Evolutionary conservation across 2,888 invertebrate species (phyloP).

Genomic region (Pseudoips prasinana): DNA sequence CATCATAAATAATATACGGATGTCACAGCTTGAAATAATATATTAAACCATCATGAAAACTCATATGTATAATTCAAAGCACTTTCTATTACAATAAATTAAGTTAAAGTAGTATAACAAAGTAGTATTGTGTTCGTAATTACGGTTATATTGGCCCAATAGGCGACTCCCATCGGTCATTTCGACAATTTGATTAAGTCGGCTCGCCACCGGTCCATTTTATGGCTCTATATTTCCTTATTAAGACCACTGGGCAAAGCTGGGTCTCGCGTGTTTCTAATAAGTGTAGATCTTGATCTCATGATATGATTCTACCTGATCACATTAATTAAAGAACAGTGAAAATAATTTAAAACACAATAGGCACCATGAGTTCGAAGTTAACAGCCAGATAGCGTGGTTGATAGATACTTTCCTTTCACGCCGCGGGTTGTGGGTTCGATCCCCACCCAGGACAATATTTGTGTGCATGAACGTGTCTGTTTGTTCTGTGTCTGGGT

Average conservation of each 20-base stretch:
- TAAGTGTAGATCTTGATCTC: conserved; percentile 26
- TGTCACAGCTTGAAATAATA: too few relatives aligned
- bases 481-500: too few relatives aligned
- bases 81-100: conserved; percentile 2
- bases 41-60: too few relatives aligned
- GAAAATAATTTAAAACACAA: too few relatives aligned
- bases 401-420: too few relatives aligned
- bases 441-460: too few relatives aligned
- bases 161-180: conserved; percentile 48
- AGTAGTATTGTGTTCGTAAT: conserved; percentile 16
- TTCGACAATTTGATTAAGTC: conserved; percentile 73
- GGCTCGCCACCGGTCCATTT: conserved; percentile 59
- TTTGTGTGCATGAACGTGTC: too few relatives aligned
- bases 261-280: conserved; percentile 19
- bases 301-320: conserved; percentile 19
- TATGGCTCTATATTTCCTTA: conserved; percentile 78
- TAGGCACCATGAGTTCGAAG: too few relatives aligned
- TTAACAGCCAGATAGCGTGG: too few relatives aligned
- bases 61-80: neutral
- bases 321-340: conserved; percentile 38
- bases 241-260: conserved; percentile 56
- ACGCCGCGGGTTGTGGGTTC: too few relatives aligned
- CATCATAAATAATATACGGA: too few relatives aligned
- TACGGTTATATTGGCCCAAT: conserved; percentile 30
- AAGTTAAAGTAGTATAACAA: conserved; percentile 1